Conservation (phyloP, 1,140 invertebrate species). For the Carcinoscorpius rotundicauda region DNA sequence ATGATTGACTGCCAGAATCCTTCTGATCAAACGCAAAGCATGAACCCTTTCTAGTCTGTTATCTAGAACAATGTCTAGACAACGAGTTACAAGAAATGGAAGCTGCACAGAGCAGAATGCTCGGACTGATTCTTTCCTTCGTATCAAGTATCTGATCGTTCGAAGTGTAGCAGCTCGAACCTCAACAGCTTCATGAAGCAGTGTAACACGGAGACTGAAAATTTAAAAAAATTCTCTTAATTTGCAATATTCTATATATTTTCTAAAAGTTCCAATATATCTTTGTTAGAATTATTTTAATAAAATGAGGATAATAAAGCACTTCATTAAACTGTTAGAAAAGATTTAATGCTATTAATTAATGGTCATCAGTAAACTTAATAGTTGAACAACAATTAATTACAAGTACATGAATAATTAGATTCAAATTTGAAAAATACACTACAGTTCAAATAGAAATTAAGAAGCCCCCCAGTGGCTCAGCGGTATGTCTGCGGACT, state of each 20-base stretch:
- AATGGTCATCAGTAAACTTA: neutral
- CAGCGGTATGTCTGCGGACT: too few relatives aligned
- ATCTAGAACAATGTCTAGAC: slow-evolving; percentile 61
- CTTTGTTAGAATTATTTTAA: neutral
- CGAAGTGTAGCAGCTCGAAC: slow-evolving; percentile 74
- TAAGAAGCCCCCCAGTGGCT: too few relatives aligned
- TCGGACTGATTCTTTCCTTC: slow-evolving; percentile 58
- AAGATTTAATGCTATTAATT: neutral
- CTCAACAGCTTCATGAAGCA: slow-evolving; percentile 74
- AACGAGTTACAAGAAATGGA: slow-evolving; percentile 59
- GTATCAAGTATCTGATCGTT: slow-evolving; percentile 68
- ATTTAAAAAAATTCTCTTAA: slow-evolving; percentile 1
- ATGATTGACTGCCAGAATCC: slow-evolving; percentile 52
- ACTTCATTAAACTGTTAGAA: slow-evolving; percentile 4
- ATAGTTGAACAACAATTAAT: too few relatives aligned
- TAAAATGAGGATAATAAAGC: neutral
- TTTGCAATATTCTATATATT: too few relatives aligned
- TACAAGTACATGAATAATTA: too few relatives aligned
- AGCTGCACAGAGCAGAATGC: slow-evolving; percentile 63
- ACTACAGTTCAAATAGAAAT: too few relatives aligned
- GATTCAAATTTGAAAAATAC: too few relatives aligned
- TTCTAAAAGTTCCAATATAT: slow-evolving; percentile 1
- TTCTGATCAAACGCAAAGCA: slow-evolving; percentile 65
- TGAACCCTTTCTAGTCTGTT: slow-evolving; percentile 84
- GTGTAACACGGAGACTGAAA: slow-evolving; percentile 63